Conservation (phyloP, 2,888 invertebrate genomes). For the Volucella zonaria region DNA sequence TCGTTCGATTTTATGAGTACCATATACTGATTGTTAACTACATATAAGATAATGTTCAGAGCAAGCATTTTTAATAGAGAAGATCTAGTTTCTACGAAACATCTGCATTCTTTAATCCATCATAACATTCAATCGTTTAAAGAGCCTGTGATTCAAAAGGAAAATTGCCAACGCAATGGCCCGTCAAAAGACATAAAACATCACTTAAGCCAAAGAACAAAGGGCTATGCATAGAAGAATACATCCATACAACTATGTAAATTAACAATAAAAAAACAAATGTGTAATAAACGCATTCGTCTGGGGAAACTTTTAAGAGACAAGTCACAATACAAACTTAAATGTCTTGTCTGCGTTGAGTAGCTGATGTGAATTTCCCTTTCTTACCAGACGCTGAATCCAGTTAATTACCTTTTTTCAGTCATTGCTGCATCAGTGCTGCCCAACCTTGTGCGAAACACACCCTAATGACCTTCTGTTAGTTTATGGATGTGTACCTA, state of each 20-base stretch:
- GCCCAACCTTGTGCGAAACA: slow-evolving; percentile 38
- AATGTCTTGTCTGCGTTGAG: neutral
- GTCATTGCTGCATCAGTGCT: slow-evolving; percentile 23
- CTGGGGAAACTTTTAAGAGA: neutral
- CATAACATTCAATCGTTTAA: no score
- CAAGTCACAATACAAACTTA: slow-evolving; percentile 1
- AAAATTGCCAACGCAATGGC: no score
- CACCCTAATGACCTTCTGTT: slow-evolving; percentile 60
- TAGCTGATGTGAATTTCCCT: neutral
- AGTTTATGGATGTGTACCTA: slow-evolving; percentile 26
- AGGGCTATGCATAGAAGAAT: neutral
- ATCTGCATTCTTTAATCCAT: no score
- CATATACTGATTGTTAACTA: no score
- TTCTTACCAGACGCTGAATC: slow-evolving; percentile 38
- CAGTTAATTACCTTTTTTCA: slow-evolving; percentile 42
- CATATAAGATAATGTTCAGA: no score
- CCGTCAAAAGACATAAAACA: no score
- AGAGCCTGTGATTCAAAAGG: no score
- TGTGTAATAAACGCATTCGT: slow-evolving; percentile 5
- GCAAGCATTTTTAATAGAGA: no score
- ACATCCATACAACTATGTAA: neutral
- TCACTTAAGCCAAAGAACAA: no score
- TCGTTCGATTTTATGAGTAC: no score
- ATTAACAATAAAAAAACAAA: neutral
- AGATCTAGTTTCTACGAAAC: no score